Evolutionary conservation across 2,797 vertebrate species (phyloP), one percentile per base, ranked within the genome.

Genomic region (Macrochelys suwanniensis): DNA sequence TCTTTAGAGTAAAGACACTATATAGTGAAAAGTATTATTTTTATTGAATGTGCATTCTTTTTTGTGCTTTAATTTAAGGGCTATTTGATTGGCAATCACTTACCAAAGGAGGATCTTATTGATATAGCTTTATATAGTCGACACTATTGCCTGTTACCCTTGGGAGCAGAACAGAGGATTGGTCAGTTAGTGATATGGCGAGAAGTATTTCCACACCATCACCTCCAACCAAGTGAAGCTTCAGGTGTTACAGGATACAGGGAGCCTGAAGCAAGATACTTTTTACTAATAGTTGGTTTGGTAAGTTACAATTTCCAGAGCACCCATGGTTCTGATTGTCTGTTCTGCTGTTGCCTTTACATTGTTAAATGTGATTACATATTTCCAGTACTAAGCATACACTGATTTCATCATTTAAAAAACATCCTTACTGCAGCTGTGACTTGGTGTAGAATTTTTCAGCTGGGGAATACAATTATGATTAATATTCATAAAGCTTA

Each of bases 131-230:
- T 98, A n/a, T 99, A 99, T 95, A 99, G 99, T 95, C 99, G 99
- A 93, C 99, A 99, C 96, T 98, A 99, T 95, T 98, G 99, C 85
- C 98, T 99, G 86, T 98, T 99, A 95, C 98, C 99, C 1, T 98
- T 99, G 98, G 98, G 98, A 12, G 98, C 99, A 1, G 99, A 99
- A 92, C 98, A 98, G 96, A 98, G 98, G 7, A 98, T 99, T 68
- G 98, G 98, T 51, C 99, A 99, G 97, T 96, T 99, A 94, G 98
- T 99, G 96, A 97, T 99, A 90, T 99, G 99, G 99, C 97, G 99
- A 95, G 99, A 99, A 96, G 99, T 99, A 51, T 99, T 99, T 95
- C 99, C 99, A 28, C 98, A 97, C 47, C 97, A 98, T 89, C 98
- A 99, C 57, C 97, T 98, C 5, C 97, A 97, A 26, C 94, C 94